Conservation (phyloP, 2,888 invertebrate genomes). For the Tholera decimalis region DNA sequence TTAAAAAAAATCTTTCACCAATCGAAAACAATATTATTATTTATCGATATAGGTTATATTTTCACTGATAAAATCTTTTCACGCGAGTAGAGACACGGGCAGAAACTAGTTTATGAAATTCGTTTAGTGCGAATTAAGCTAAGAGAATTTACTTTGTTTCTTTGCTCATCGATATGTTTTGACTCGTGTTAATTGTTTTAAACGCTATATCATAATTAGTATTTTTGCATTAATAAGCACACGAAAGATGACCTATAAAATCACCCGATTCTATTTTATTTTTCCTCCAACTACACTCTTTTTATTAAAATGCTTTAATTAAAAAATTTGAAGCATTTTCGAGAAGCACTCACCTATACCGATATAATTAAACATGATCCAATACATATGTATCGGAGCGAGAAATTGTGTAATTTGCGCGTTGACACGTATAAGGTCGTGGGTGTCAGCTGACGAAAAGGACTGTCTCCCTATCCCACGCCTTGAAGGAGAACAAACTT, state of each 20-base stretch:
- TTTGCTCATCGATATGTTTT: too few relatives aligned
- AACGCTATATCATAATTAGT: too few relatives aligned
- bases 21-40: too few relatives aligned
- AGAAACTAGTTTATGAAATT: too few relatives aligned
- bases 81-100: too few relatives aligned
- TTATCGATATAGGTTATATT: too few relatives aligned
- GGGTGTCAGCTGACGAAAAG: not conserved
- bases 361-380: slow-evolving; percentile 17
- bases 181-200: too few relatives aligned
- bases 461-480: slow-evolving; percentile 18
- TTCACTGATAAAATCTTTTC: too few relatives aligned
- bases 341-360: not conserved
- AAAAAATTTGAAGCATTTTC: not conserved
- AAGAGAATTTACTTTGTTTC: too few relatives aligned
- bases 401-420: slow-evolving; percentile 22
- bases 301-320: not conserved
- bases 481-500: not conserved
- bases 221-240: not conserved
- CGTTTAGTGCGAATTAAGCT: too few relatives aligned
- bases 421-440: slow-evolving; percentile 20
- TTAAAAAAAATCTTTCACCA: too few relatives aligned
- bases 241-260: not conserved
- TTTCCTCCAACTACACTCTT: too few relatives aligned
- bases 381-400: slow-evolving; percentile 16
- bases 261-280: not conserved